A percentile compares a stretch with the other conserved stretches of the same genome.
phyloP scores from a whole-genome alignment of 2,888 invertebrate species.

The Proisotoma minuta region DNA sequence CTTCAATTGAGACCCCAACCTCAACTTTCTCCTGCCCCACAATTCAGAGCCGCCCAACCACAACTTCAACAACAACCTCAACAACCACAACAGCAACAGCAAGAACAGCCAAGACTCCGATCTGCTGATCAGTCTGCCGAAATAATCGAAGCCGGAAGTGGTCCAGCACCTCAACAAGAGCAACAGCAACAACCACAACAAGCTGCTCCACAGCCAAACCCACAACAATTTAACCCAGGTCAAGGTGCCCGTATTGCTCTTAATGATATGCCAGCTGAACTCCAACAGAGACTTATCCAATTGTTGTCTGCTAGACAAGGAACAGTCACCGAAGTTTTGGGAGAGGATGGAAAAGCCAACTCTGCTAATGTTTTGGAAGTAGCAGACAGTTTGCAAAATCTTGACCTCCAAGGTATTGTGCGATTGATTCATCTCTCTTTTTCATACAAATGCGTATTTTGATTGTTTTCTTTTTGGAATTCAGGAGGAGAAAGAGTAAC shows the following conservation, averaged over 20 bases:
- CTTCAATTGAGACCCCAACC: constrained; percentile 12
- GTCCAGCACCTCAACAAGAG: constrained; percentile 26
- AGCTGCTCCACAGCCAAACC: constrained; percentile 42
- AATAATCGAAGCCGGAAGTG: constrained; percentile 3
- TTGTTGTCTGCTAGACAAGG: constrained; percentile 53
- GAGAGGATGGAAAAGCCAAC: constrained; percentile 50
- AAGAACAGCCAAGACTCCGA: constrained; percentile 33
- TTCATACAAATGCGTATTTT: no score
- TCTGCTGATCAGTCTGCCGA: constrained; percentile 5
- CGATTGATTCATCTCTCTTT: no score
- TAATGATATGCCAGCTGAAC: constrained; percentile 45
- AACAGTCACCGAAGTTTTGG: constrained; percentile 52
- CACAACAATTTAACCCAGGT: constrained; percentile 48
- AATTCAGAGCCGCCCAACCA: constrained; percentile 26
- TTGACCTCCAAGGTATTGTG: constrained; percentile 54
- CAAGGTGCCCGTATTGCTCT: constrained; percentile 33
- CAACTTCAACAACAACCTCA: constrained; percentile 34
- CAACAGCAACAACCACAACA: constrained; percentile 22
- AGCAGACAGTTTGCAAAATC: constrained; percentile 57
- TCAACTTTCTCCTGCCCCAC: constrained; percentile 20
- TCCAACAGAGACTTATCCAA: constrained; percentile 55
- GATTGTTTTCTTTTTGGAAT: no score
- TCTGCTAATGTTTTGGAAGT: constrained; percentile 53
- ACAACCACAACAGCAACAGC: constrained; percentile 24
- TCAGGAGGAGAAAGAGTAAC: constrained; percentile 59